Evolutionary conservation across 2,888 invertebrate genomes (phyloP), one percentile per base, ranked within the genome.

Genomic region (Lasioglossum lativentre): DNA sequence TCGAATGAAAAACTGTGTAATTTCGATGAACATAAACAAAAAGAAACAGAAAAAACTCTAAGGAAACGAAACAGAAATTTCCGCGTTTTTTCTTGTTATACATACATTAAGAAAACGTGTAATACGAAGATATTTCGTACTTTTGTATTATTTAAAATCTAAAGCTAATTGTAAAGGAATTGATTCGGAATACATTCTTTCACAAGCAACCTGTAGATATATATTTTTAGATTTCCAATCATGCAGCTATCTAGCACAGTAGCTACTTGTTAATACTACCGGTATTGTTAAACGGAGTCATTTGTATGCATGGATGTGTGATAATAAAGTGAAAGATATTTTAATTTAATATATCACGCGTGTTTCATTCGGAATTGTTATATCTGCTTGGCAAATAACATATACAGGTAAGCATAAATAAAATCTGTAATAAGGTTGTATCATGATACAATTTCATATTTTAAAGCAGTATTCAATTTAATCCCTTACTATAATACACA

Each of bases 281-380:
- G 63, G n/a, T 86, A 86, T 77, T 82, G 86, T 86, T 86, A 82
- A 82, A 90, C 80, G 52, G 89, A 91, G 86, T 91, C 89, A 92
- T 92, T 93, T 93, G 88, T 93, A 93, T 90, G 89, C 90, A 90
- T 85, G 88, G 89, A 90, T 88, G 88, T 90, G 90, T 92, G 86
- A 90, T 92, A 93, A 92, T 91, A 90, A 92, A 87, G 76, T 81
- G 80, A 88, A 81, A 86, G 79, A 88, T 92, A 92, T 92, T 92
- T 92, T 92, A 92, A 91, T 92, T 92, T 92, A 90, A 91, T 88
- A 90, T 82, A 89, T 79, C 78, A 79, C 56, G 70, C 56, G 82
- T 80, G 75, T 87, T 88, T 88, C 77, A 82, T 88, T 89, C 76
- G 42, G 47, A 52, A 76, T 68, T 75, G 66, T 59, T 73, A 40